Percentiles rank a stretch among this genome's conserved stretches.
phyloP scores from a whole-genome alignment of 2,888 invertebrate species.

The Luperina testacea region DNA sequence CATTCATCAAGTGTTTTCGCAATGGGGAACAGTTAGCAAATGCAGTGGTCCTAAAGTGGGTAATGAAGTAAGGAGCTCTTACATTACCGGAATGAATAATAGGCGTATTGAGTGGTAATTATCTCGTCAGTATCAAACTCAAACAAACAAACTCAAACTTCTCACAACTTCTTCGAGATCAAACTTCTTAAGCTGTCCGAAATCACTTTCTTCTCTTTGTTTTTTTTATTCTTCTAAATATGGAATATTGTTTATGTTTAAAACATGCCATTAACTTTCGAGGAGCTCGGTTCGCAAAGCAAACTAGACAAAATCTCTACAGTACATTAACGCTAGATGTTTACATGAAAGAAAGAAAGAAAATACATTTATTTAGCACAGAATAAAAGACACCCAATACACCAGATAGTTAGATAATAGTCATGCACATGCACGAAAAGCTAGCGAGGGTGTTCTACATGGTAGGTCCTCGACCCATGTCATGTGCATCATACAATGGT shows the following conservation, averaged over 20 bases:
- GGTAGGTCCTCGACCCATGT: conserved; percentile 29
- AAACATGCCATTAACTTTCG: neutral
- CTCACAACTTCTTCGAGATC: neutral
- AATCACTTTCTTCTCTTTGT: neutral
- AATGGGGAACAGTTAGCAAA: neutral
- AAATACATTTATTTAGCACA: too few relatives aligned
- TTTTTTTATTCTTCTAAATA: neutral
- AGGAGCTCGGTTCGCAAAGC: neutral
- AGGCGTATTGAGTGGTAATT: neutral
- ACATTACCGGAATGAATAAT: neutral
- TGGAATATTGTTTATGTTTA: neutral
- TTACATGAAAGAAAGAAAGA: neutral
- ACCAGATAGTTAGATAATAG: too few relatives aligned
- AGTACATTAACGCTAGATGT: neutral
- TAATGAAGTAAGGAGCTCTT: neutral
- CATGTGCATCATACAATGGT: conserved; percentile 46
- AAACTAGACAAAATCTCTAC: neutral
- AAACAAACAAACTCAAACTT: too few relatives aligned
- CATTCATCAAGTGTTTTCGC: neutral
- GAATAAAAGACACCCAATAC: too few relatives aligned
- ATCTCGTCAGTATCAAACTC: neutral
- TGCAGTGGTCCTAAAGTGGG: neutral
- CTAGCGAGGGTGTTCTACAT: conserved; percentile 33
- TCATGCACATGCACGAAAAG: neutral
- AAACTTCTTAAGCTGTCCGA: neutral